These are phyloP conservation scores for Austrolebias charrua DNA, from an alignment of 2,797 vertebrate genomes.

Conservation along the genomic window DNA sequence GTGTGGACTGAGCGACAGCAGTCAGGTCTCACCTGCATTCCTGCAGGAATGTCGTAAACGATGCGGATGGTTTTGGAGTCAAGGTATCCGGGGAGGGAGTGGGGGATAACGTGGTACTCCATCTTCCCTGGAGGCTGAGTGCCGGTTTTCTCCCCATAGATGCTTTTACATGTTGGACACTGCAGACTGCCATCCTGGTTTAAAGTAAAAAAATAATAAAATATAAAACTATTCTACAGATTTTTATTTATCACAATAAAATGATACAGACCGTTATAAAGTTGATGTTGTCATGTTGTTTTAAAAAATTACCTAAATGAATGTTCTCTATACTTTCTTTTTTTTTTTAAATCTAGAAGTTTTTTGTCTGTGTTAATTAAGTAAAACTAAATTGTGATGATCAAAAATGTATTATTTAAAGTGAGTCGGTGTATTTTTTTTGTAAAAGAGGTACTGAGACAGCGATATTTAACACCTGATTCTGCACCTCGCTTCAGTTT, in stretches of 20 bases:
- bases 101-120: slow-evolving; percentile 95
- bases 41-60: slow-evolving; percentile 93
- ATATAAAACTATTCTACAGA: no score
- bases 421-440: neutral
- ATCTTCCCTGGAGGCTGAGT: slow-evolving; percentile 96
- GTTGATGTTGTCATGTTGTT: neutral
- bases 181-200: slow-evolving; percentile 93
- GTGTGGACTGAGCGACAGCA: slow-evolving; percentile 27
- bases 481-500: neutral
- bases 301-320: neutral
- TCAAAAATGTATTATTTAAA: neutral
- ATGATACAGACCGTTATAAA: neutral
- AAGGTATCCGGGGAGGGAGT: slow-evolving; percentile 88
- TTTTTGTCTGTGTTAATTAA: neutral
- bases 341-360: no score
- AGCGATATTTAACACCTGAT: neutral
- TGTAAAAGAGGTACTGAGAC: neutral
- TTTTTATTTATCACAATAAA: neutral
- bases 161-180: slow-evolving; percentile 95
- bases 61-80: slow-evolving; percentile 94
- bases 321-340: no score
- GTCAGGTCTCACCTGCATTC: slow-evolving; percentile 85
- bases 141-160: slow-evolving; percentile 95
- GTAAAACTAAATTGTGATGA: neutral
- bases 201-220: neutral